Percentiles rank a stretch among this genome's conserved stretches.
Conservation (phyloP, 2,888 invertebrate genomes). For the Tridacna crocea region DNA sequence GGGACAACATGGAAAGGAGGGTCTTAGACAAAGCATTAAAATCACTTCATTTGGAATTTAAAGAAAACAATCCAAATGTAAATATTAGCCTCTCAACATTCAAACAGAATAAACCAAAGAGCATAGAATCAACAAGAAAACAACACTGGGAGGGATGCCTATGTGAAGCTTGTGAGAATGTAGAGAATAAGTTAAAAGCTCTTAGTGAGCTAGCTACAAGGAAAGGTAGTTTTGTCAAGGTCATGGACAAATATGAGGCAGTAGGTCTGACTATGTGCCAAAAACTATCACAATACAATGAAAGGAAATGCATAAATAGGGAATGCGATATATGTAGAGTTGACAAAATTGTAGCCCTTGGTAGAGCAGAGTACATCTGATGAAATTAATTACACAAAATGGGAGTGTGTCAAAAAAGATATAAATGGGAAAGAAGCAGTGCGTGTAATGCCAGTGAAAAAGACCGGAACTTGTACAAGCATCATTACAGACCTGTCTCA, state of each 20-base stretch:
- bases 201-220: background rate
- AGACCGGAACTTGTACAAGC: conserved; percentile 10
- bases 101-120: conserved; percentile 5
- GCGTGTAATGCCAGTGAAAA: conserved; percentile 29
- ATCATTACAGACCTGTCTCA: conserved; percentile 34
- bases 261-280: background rate
- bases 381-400: conserved; percentile 24
- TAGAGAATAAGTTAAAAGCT: conserved; percentile 17
- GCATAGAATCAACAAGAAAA: conserved; percentile 5
- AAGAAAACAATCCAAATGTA: conserved; percentile 18
- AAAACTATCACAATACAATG: conserved; percentile 1
- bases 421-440: conserved; percentile 40
- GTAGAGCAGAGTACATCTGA: conserved; percentile 11
- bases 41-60: conserved; percentile 4
- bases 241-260: conserved; percentile 12
- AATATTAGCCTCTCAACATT: conserved; percentile 12
- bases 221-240: background rate
- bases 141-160: conserved; percentile 32
- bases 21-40: conserved; percentile 25
- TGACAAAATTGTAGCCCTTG: conserved; percentile 28
- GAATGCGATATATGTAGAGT: conserved; percentile 5
- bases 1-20: conserved; percentile 20
- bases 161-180: conserved; percentile 35
- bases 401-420: conserved; percentile 41
- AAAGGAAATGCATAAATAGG: background rate